These are phyloP conservation scores for Odontocolon sp. DNA, from an alignment of 2,888 invertebrate species.

Conservation along the genomic window DNA sequence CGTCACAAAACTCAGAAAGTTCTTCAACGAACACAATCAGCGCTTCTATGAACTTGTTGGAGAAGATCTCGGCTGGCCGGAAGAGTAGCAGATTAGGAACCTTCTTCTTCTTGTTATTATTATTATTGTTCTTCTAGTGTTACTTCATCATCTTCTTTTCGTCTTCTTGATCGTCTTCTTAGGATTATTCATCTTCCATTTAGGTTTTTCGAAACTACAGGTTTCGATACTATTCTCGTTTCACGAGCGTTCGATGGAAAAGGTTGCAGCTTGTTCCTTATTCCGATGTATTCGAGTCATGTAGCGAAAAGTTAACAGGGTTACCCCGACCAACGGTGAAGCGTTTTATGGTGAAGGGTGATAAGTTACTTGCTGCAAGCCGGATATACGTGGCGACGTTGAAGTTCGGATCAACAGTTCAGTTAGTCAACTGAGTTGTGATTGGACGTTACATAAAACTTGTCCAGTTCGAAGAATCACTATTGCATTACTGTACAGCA, in stretches of 20 bases:
- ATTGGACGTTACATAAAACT: too few relatives aligned
- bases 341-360: too few relatives aligned
- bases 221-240: too few relatives aligned
- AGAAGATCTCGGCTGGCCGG: conserved; percentile 96
- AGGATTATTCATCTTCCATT: conserved; percentile 56
- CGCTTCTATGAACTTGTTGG: conserved; percentile 96
- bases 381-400: too few relatives aligned
- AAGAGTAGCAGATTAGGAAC: conserved; percentile 84
- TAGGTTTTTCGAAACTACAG: too few relatives aligned
- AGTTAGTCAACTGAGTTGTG: too few relatives aligned
- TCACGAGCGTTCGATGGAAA: conserved; percentile 34
- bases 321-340: too few relatives aligned
- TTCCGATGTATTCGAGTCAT: too few relatives aligned
- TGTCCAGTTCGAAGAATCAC: too few relatives aligned
- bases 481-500: background rate
- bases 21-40: conserved; percentile 95
- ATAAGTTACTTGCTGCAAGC: too few relatives aligned
- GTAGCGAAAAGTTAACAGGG: background rate
- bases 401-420: too few relatives aligned
- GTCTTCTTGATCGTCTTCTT: conserved; percentile 51
- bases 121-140: conserved; percentile 19
- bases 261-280: background rate
- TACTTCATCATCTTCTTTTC: conserved; percentile 30
- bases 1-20: conserved; percentile 90
- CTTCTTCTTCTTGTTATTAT: conserved; percentile 35